phyloP scores from a whole-genome alignment of 2,113 vertebrate species.

The Picathartes gymnocephalus region DNA sequence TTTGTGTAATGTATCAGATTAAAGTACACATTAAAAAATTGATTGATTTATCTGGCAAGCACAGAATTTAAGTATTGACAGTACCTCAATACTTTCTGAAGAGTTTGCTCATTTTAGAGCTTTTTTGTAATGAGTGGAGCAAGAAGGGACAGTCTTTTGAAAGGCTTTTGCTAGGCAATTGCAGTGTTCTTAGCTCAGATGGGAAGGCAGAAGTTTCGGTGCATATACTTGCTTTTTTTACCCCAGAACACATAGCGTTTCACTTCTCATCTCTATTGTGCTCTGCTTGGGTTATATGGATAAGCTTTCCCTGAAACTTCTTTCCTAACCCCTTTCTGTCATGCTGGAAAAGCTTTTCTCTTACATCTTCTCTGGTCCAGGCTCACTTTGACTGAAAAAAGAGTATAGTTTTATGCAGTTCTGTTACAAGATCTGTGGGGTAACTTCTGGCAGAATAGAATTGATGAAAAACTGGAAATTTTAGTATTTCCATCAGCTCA shows the following conservation, averaged over 20 bases:
- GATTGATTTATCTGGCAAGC: background rate
- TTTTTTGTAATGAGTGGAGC: background rate
- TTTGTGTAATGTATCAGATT: fast-evolving
- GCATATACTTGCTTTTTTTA: background rate
- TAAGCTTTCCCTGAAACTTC: background rate
- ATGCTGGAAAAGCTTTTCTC: background rate
- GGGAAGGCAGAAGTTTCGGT: background rate
- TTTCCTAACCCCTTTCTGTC: background rate
- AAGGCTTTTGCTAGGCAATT: background rate
- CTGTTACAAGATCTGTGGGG: background rate
- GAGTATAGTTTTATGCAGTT: background rate
- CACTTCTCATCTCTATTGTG: background rate
- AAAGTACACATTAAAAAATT: background rate
- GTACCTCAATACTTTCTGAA: background rate
- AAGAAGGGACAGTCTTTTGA: background rate
- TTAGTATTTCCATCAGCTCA: background rate
- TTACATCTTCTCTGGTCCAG: background rate
- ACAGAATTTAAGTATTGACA: background rate
- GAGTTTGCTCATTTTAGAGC: background rate
- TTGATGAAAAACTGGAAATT: background rate
- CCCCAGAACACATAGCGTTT: background rate
- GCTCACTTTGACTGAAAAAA: background rate
- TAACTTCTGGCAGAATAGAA: background rate
- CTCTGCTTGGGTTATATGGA: background rate
- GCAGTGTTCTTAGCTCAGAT: background rate